phyloP scores from a whole-genome alignment of 2,797 vertebrate genomes.

The Cynopterus sphinx region DNA sequence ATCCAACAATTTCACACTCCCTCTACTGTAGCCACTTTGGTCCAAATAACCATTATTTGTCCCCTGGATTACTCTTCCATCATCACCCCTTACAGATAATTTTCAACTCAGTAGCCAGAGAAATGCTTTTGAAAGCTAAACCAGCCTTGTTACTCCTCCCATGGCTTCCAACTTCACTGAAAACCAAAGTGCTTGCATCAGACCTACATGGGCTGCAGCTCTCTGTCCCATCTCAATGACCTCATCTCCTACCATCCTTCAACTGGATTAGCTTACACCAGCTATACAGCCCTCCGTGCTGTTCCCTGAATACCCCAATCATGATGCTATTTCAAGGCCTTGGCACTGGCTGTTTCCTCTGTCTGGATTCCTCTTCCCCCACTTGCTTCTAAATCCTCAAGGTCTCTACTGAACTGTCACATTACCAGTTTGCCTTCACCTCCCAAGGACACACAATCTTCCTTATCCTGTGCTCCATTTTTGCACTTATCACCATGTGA shows the following conservation, averaged over 20 bases:
- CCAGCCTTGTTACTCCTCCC: neutral
- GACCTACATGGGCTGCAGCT: neutral
- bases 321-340: neutral
- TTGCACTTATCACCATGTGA: neutral
- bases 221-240: neutral
- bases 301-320: neutral
- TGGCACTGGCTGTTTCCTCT: neutral
- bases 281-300: too few species aligned
- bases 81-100: neutral
- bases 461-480: neutral
- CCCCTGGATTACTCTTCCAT: neutral
- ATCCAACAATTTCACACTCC: neutral
- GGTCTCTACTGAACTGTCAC: neutral
- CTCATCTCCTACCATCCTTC: neutral
- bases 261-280: neutral
- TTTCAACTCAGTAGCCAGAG: neutral
- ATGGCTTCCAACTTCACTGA: neutral
- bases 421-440: neutral
- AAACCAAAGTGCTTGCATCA: neutral
- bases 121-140: neutral
- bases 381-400: neutral
- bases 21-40: neutral
- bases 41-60: neutral
- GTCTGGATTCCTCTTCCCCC: neutral
- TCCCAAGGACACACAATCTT: neutral